phyloP scores from a whole-genome alignment of 2,113 vertebrate species.

The Erinaceus europaeus region DNA sequence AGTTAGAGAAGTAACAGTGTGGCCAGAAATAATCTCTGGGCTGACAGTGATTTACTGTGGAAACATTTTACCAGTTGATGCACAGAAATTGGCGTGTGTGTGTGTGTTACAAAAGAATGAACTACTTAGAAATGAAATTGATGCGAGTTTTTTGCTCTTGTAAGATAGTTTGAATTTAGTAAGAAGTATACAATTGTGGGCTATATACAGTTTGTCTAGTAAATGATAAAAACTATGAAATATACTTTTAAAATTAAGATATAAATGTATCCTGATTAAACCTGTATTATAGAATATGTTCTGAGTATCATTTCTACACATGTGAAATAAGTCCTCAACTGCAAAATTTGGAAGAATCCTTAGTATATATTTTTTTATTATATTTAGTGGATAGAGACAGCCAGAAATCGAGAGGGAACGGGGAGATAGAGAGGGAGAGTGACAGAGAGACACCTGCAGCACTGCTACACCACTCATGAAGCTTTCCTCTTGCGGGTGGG shows the following conservation, averaged over 20 bases:
- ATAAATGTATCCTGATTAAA: neutral
- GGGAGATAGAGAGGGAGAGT: no score
- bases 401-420: no score
- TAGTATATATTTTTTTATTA: no score
- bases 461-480: no score
- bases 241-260: neutral
- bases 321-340: neutral
- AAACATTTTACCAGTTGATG: neutral
- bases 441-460: no score
- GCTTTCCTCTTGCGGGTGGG: no score
- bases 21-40: neutral
- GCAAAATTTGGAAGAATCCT: neutral
- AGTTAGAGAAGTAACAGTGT: neutral
- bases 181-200: neutral
- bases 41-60: neutral
- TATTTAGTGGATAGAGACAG: no score
- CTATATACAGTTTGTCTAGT: neutral
- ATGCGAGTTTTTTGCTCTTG: neutral
- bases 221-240: neutral
- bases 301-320: neutral
- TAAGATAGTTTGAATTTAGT: constrained; percentile 5
- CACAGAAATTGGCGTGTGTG: neutral
- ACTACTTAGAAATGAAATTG: constrained; percentile 19
- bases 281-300: neutral
- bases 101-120: no score